phyloP scores from a whole-genome alignment of 2,888 invertebrate genomes.

The Drosophila colorata region DNA sequence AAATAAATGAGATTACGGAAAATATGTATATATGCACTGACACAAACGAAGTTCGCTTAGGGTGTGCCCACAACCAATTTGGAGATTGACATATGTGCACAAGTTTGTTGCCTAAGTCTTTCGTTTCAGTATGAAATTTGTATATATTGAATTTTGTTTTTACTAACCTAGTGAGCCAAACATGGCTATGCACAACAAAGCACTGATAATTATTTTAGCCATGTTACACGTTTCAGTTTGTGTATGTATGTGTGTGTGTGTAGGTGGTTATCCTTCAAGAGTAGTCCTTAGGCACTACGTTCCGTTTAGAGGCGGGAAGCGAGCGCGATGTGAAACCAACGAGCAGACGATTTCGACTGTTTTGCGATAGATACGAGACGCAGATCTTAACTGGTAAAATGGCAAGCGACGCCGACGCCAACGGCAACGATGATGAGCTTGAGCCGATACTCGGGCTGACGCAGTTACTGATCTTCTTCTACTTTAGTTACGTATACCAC shows the following conservation, averaged over 20 bases:
- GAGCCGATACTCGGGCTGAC: slow-evolving; percentile 39
- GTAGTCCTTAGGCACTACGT: slow-evolving; percentile 46
- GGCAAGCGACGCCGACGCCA: slow-evolving; percentile 35
- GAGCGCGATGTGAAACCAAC: slow-evolving; percentile 73
- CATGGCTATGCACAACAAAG: slow-evolving; percentile 80
- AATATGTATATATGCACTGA: background rate
- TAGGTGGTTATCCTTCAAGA: slow-evolving; percentile 39
- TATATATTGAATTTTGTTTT: slow-evolving; percentile 13
- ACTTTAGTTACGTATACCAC: slow-evolving; percentile 51
- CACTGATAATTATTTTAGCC: slow-evolving; percentile 79
- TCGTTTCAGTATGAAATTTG: slow-evolving; percentile 40
- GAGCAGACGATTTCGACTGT: slow-evolving; percentile 81
- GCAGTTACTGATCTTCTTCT: slow-evolving; percentile 68
- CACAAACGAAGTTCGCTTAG: slow-evolving; percentile 10
- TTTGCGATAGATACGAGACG: slow-evolving; percentile 70
- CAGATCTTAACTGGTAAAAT: slow-evolving; percentile 70
- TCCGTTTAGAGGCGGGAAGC: slow-evolving; percentile 46
- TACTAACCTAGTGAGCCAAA: slow-evolving; percentile 83
- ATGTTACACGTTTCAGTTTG: slow-evolving; percentile 46
- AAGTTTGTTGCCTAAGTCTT: slow-evolving; percentile 58
- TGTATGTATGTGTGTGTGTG: slow-evolving; percentile 20
- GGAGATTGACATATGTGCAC: slow-evolving; percentile 7
- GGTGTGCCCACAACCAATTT: slow-evolving; percentile 29
- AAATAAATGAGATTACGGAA: background rate
- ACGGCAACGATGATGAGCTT: slow-evolving; percentile 34